Percentiles rank a stretch among this genome's conserved stretches.
These are phyloP conservation scores for Mythimna ferrago DNA, from an alignment of 2,888 invertebrate species.

Conservation along the genomic window DNA sequence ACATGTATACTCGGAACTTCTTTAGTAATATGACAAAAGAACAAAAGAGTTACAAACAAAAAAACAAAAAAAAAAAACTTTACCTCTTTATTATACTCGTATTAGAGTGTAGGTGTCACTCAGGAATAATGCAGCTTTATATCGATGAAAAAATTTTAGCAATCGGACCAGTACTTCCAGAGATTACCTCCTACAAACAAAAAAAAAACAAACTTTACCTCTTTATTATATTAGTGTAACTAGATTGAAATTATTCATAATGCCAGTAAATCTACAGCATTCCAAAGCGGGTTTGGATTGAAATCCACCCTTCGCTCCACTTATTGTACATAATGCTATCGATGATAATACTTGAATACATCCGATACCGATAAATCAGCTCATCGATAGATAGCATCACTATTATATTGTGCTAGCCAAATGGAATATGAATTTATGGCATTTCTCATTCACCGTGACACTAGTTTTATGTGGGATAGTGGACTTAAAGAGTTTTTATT, in stretches of 20 bases:
- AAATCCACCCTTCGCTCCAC: background rate
- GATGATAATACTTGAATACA: slow-evolving; percentile 42
- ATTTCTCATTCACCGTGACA: slow-evolving; percentile 53
- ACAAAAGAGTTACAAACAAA: too few species aligned
- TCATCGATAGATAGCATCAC: slow-evolving; percentile 42
- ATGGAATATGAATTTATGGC: slow-evolving; percentile 64
- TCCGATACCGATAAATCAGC: slow-evolving; percentile 46
- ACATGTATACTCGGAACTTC: too few species aligned
- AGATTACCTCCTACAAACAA: too few species aligned
- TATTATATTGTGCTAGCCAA: slow-evolving; percentile 57
- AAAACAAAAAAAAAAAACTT: too few species aligned
- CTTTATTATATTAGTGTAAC: too few species aligned
- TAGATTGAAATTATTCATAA: background rate
- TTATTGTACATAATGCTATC: background rate
- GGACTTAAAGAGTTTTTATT: slow-evolving; percentile 33
- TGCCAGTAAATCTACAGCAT: slow-evolving; percentile 14
- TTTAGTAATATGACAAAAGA: too few species aligned
- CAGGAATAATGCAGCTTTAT: too few species aligned
- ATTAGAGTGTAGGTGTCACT: too few species aligned
- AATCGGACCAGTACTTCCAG: too few species aligned
- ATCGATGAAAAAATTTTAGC: too few species aligned
- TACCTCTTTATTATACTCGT: too few species aligned
- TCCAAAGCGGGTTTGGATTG: background rate
- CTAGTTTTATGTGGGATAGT: slow-evolving; percentile 49
- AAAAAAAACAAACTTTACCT: too few species aligned